Conservation (phyloP, 37 sponge, comb jelly and placozoan genomes). For the Ianthella basta region DNA sequence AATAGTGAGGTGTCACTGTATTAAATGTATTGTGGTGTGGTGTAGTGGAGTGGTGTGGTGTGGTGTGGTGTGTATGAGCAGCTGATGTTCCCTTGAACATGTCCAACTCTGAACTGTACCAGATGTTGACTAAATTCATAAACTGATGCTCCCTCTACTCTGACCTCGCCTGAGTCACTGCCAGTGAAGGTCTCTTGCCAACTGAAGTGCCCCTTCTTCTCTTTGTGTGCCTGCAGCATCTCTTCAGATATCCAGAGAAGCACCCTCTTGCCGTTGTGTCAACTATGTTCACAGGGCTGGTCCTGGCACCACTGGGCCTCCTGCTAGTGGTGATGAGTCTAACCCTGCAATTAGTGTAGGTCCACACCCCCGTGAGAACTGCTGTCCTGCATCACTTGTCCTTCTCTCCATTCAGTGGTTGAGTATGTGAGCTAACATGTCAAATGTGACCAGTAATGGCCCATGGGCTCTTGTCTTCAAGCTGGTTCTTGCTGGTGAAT, state of each 20-base stretch:
- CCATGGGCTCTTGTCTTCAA: conserved; percentile 75
- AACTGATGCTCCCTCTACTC: conserved; percentile 12
- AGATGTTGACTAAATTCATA: not conserved
- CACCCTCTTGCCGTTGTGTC: conserved; percentile 78
- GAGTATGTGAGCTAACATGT: conserved; percentile 78
- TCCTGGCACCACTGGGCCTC: conserved; percentile 62
- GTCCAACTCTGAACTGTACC: not conserved
- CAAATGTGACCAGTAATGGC: conserved; percentile 56
- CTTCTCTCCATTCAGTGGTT: conserved; percentile 64
- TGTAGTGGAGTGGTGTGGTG: no score
- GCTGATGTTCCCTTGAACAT: no score
- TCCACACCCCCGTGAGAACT: not conserved
- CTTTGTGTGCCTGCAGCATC: conserved; percentile 55
- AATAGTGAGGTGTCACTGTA: no score
- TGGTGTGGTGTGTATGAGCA: no score
- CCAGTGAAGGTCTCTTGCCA: not conserved
- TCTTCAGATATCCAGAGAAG: conserved; percentile 87
- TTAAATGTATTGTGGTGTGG: no score
- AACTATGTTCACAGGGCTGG: conserved; percentile 70
- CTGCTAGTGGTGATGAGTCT: conserved; percentile 72
- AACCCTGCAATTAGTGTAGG: no score
- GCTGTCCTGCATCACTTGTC: not conserved
- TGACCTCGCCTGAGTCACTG: not conserved
- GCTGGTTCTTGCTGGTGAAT: conserved; percentile 65
- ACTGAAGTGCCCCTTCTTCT: not conserved